Percentiles rank a stretch among this genome's conserved stretches.
phyloP scores from a whole-genome alignment of 2,797 vertebrate genomes.

The Pseudomugil gertrudae region DNA sequence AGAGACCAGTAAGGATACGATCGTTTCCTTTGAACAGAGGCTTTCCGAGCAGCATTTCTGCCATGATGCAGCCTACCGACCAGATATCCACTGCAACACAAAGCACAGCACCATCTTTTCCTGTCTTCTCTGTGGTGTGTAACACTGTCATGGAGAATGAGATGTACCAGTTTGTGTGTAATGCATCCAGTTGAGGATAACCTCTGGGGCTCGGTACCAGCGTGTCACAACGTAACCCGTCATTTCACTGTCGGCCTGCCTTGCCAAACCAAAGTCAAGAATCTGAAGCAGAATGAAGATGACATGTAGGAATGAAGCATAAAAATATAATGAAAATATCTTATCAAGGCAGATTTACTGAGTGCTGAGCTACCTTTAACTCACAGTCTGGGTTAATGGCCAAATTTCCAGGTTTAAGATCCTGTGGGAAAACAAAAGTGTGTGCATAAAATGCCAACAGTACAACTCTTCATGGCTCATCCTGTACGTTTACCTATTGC shows the following conservation, averaged over 20 bases:
- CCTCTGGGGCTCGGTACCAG: slow-evolving; percentile 97
- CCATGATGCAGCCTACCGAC: slow-evolving; percentile 99
- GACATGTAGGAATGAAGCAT: background rate
- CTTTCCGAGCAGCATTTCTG: slow-evolving; percentile 95
- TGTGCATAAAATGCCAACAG: background rate
- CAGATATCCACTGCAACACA: slow-evolving; percentile 92
- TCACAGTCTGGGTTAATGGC: slow-evolving; percentile 97
- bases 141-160: background rate
- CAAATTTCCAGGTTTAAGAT: slow-evolving; percentile 96
- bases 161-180: slow-evolving; percentile 93
- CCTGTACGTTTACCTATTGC: background rate
- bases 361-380: slow-evolving; percentile 85
- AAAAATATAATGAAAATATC: rapidly evolving
- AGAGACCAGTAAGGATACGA: slow-evolving; percentile 90
- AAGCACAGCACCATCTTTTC: slow-evolving; percentile 8
- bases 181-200: slow-evolving; percentile 98
- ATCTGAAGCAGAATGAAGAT: slow-evolving; percentile 80
- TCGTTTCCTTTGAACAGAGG: slow-evolving; percentile 96
- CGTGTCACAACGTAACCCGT: slow-evolving; percentile 97
- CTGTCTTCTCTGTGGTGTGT: background rate
- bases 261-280: slow-evolving; percentile 96
- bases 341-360: rapidly evolving
- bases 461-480: background rate
- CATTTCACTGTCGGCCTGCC: slow-evolving; percentile 95
- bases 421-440: slow-evolving; percentile 76